Percentiles rank a stretch among this genome's conserved stretches.
These are phyloP conservation scores for Tachina grossa DNA, from an alignment of 2,888 invertebrate genomes.

Conservation along the genomic window DNA sequence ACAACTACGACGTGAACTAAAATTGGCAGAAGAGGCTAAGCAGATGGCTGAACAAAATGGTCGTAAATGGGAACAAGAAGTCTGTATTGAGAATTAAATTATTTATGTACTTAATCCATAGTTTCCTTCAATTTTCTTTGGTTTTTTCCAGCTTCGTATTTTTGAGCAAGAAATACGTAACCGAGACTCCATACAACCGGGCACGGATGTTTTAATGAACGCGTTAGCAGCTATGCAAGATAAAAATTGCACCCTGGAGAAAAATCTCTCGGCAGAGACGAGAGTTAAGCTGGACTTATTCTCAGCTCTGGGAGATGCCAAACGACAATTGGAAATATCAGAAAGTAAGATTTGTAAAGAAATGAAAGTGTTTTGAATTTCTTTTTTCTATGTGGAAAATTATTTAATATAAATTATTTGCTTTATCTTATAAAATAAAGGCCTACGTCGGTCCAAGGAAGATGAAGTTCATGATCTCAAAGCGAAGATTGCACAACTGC, in stretches of 20 bases:
- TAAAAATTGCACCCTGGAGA: constrained; percentile 95
- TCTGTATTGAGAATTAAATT: constrained; percentile 65
- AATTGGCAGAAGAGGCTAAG: constrained; percentile 87
- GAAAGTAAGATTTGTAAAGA: constrained; percentile 86
- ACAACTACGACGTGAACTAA: constrained; percentile 86
- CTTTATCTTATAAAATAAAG: constrained; percentile 84
- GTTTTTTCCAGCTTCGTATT: constrained; percentile 78
- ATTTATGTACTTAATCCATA: neutral
- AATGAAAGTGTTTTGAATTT: neutral
- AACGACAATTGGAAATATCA: constrained; percentile 93
- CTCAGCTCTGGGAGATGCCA: constrained; percentile 97
- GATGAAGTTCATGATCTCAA: constrained; percentile 96
- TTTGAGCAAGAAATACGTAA: constrained; percentile 81
- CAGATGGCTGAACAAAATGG: constrained; percentile 81
- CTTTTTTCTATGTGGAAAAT: neutral
- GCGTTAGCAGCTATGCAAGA: constrained; percentile 93
- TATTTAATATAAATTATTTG: neutral
- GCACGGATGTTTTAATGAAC: constrained; percentile 90
- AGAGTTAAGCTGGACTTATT: constrained; percentile 98
- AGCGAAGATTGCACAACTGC: constrained; percentile 94
- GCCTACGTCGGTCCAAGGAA: constrained; percentile 91
- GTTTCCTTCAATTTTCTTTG: neutral
- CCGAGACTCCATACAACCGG: constrained; percentile 82
- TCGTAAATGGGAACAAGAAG: constrained; percentile 82
- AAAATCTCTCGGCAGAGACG: constrained; percentile 97